Percentiles rank a stretch among this genome's conserved stretches.
Conservation (phyloP, 2,888 invertebrate genomes). For the Drosophila parthenogenetica region DNA sequence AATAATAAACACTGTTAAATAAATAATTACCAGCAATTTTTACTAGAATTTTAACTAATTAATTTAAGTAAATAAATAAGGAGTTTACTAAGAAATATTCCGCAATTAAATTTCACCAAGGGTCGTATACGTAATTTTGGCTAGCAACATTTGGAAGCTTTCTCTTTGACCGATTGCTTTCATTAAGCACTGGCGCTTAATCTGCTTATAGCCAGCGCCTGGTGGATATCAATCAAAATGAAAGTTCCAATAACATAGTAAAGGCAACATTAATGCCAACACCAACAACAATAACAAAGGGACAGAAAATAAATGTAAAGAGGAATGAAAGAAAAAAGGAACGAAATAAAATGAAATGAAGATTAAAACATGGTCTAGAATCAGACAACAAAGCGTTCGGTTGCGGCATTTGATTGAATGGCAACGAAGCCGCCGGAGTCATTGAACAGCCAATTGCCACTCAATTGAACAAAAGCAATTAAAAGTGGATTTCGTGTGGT, state of each 20-base stretch:
- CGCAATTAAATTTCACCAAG: conserved; percentile 33
- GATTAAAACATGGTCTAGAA: conserved; percentile 29
- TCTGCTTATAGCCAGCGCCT: conserved; percentile 66
- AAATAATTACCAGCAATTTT: no score
- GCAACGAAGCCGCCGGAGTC: conserved; percentile 23
- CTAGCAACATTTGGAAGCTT: conserved; percentile 50
- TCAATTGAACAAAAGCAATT: conserved; percentile 84
- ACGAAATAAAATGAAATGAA: conserved; percentile 6
- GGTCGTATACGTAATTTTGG: conserved; percentile 39
- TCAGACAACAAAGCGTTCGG: conserved; percentile 56
- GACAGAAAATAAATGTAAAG: neutral
- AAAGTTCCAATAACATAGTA: conserved; percentile 55
- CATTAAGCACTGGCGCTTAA: conserved; percentile 70
- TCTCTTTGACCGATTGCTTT: conserved; percentile 74
- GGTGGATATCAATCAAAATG: conserved; percentile 74
- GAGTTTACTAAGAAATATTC: no score
- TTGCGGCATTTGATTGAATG: conserved; percentile 66
- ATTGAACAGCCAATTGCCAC: conserved; percentile 65
- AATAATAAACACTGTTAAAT: neutral
- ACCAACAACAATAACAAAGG: neutral
- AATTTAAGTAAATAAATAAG: no score
- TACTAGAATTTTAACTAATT: neutral
- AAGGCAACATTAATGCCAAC: conserved; percentile 28
- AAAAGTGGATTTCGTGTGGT: conserved; percentile 80
- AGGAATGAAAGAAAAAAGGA: conserved; percentile 9